Evolutionary conservation across 2,888 invertebrate species (phyloP).

Genomic region (Pristionchus maxplancki): DNA sequence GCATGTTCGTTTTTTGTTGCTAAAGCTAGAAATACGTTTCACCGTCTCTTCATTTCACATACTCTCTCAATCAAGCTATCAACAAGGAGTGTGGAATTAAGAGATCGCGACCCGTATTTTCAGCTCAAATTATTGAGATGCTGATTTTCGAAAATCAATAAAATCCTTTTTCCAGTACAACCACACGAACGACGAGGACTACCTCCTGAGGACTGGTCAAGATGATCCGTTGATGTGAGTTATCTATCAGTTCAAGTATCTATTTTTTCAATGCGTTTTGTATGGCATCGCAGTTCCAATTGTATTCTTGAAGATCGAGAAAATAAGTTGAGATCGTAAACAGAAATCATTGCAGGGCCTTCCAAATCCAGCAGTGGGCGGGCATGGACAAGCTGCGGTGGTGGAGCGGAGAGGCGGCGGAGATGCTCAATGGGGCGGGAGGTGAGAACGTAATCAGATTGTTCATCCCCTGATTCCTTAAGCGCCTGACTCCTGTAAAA

Average conservation of each 20-base stretch:
- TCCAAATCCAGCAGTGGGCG: conserved; percentile 53
- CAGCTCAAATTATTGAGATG: no score
- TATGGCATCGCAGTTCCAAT: neutral
- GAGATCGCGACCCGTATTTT: no score
- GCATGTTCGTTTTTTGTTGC: neutral
- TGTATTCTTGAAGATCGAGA: neutral
- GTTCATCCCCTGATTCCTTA: no score
- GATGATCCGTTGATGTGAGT: conserved; percentile 56
- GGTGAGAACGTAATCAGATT: neutral
- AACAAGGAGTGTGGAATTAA: no score
- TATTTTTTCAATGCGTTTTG: neutral
- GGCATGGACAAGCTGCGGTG: conserved; percentile 46
- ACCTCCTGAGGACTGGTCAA: conserved; percentile 64
- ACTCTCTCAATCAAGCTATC: no score
- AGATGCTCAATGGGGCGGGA: conserved; percentile 35
- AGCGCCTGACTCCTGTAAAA: no score
- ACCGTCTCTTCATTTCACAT: no score
- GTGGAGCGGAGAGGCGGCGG: conserved; percentile 53
- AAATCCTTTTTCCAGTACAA: conserved; percentile 70
- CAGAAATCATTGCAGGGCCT: conserved; percentile 52
- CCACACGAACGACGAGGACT: conserved; percentile 66
- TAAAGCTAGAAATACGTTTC: no score
- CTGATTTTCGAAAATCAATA: no score
- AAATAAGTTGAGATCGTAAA: neutral
- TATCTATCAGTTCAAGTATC: neutral